Percentiles rank a stretch among this genome's conserved stretches.
Conservation (phyloP, 2,797 vertebrate genomes). For the Alectoris magna region DNA sequence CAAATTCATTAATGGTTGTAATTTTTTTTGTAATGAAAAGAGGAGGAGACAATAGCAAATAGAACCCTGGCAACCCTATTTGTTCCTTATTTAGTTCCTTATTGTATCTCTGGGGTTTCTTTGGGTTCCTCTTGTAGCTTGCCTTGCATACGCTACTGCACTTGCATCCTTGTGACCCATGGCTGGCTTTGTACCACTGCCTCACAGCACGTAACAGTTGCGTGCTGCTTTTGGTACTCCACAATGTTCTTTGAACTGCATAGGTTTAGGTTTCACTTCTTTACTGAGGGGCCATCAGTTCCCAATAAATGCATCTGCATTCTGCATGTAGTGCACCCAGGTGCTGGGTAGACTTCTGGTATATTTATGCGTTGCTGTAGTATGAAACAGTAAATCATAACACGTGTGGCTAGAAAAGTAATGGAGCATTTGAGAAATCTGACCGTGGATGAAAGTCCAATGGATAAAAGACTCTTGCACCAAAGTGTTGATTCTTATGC, state of each 20-base stretch:
- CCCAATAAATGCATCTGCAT: neutral
- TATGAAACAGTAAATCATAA: neutral
- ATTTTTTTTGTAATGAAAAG: constrained; percentile 45
- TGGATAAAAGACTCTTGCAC: neutral
- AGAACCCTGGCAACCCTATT: neutral
- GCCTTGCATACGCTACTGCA: neutral
- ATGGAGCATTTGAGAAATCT: neutral
- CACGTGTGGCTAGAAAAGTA: neutral
- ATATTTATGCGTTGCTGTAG: neutral
- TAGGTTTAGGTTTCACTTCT: neutral
- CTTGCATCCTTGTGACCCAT: neutral
- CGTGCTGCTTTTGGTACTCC: neutral
- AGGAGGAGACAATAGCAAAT: neutral
- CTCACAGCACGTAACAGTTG: neutral
- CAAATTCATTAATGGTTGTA: constrained; percentile 49
- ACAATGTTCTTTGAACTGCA: neutral
- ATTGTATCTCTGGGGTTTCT: neutral
- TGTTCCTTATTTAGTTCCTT: neutral
- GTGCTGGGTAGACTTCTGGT: neutral
- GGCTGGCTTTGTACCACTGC: neutral
- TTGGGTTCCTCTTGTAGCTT: neutral
- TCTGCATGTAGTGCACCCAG: neutral
- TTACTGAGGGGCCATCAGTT: neutral
- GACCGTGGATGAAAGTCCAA: neutral
- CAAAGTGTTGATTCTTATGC: neutral